A percentile compares a stretch with the other conserved stretches of the same genome.
These are phyloP conservation scores for Protaetia brevitarsis DNA, from an alignment of 1,140 invertebrate genomes.

Conservation along the genomic window DNA sequence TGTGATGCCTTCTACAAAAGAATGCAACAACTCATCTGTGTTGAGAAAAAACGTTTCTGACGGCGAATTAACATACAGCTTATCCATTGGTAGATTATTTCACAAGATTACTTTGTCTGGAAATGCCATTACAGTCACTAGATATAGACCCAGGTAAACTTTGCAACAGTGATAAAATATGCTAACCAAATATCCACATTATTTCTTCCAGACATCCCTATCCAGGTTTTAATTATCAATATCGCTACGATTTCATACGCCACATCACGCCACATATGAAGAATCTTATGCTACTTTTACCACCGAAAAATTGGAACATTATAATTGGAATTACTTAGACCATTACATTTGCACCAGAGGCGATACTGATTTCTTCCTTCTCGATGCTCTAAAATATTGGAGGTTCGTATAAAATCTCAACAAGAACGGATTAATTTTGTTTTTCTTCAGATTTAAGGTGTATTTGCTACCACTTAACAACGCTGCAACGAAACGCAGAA, in stretches of 20 bases:
- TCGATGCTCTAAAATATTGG: constrained; percentile 92
- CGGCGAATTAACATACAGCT: constrained; percentile 69
- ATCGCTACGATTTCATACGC: constrained; percentile 90
- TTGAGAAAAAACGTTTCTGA: constrained; percentile 48
- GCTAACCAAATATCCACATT: too few relatives aligned
- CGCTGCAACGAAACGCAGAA: constrained; percentile 67
- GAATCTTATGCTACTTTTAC: constrained; percentile 93
- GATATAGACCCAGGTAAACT: constrained; percentile 90
- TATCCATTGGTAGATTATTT: constrained; percentile 94
- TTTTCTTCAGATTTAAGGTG: constrained; percentile 67
- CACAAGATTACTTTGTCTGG: constrained; percentile 83
- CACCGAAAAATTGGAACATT: constrained; percentile 92
- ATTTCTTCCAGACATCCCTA: constrained; percentile 84
- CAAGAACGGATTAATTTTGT: neutral
- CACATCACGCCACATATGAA: constrained; percentile 89
- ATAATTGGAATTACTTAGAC: constrained; percentile 98
- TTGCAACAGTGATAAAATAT: too few relatives aligned
- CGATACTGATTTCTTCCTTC: constrained; percentile 78
- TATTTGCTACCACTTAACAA: constrained; percentile 78
- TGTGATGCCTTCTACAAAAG: constrained; percentile 51
- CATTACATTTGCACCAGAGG: constrained; percentile 93
- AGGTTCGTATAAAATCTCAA: constrained; percentile 48
- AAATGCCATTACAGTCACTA: constrained; percentile 85
- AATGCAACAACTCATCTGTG: constrained; percentile 43
- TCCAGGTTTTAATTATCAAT: constrained; percentile 85